Evolutionary conservation across 2,888 invertebrate species (phyloP).

Genomic region (Dione vanillae): DNA sequence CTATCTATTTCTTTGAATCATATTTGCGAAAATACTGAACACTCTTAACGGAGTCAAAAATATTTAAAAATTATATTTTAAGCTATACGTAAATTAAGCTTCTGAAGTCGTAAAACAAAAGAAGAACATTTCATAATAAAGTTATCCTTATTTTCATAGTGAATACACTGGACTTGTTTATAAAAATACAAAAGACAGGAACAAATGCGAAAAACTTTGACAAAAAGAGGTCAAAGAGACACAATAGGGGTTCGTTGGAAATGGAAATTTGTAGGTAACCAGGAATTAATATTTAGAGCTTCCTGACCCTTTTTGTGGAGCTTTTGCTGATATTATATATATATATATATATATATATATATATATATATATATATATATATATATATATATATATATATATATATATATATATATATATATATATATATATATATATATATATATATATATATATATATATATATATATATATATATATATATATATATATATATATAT

Average conservation of each 20-base stretch:
- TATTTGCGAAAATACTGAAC: too few relatives aligned
- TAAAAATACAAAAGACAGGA: slow-evolving; percentile 10
- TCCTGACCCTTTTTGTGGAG: neutral
- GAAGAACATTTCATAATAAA: slow-evolving; percentile 3
- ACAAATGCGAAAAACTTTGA: slow-evolving; percentile 2
- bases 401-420: too few relatives aligned
- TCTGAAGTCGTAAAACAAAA: neutral
- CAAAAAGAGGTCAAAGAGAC: slow-evolving; percentile 11
- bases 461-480: too few relatives aligned
- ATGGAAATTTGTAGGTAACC: neutral
- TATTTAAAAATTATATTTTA: neutral
- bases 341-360: too few relatives aligned
- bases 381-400: too few relatives aligned
- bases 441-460: too few relatives aligned
- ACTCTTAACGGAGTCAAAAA: neutral
- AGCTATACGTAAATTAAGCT: neutral
- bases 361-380: too few relatives aligned
- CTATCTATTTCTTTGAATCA: too few relatives aligned
- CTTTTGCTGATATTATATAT: neutral
- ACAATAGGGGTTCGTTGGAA: neutral
- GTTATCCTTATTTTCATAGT: neutral
- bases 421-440: too few relatives aligned
- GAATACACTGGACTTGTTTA: neutral
- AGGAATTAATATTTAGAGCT: slow-evolving; percentile 5
- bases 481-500: too few relatives aligned